Conservation (phyloP, 2,797 vertebrate species). For the Microctenopoma steveboyesi region DNA sequence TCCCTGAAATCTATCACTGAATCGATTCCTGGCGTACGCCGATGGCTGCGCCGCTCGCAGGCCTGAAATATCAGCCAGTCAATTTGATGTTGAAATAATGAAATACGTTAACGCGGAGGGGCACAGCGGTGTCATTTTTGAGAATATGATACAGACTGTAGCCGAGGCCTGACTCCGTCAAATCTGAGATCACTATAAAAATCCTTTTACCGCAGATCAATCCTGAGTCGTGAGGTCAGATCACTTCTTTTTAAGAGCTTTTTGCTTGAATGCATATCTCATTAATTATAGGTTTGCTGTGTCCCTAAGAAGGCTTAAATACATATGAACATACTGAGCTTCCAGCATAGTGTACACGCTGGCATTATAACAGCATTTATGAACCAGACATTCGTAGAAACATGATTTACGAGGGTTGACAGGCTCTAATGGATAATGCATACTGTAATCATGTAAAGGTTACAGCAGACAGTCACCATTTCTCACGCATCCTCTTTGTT, state of each 20-base stretch:
- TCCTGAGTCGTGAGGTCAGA: conserved; percentile 60
- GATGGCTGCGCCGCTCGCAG: conserved; percentile 40
- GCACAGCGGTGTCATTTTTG: conserved; percentile 61
- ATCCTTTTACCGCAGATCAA: conserved; percentile 69
- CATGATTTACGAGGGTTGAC: conserved; percentile 23
- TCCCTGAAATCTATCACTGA: conserved; percentile 58
- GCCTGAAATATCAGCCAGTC: conserved; percentile 74
- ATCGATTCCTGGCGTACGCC: conserved; percentile 32
- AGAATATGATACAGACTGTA: conserved; percentile 71
- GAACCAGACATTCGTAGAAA: background rate
- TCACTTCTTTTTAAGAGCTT: conserved; percentile 45
- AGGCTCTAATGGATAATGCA: conserved; percentile 29
- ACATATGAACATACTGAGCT: conserved; percentile 5
- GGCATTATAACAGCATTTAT: conserved; percentile 16
- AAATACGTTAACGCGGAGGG: conserved; percentile 56
- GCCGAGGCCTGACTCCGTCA: conserved; percentile 62
- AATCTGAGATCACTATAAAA: conserved; percentile 72
- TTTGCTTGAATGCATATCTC: conserved; percentile 14
- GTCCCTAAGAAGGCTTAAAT: conserved; percentile 16
- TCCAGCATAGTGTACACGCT: background rate
- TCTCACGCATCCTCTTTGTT: conserved; percentile 13
- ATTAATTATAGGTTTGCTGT: background rate
- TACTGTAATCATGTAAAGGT: conserved; percentile 41
- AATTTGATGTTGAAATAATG: conserved; percentile 63
- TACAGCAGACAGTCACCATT: conserved; percentile 26